phyloP scores from a whole-genome alignment of 2,888 invertebrate species.

The Nephrotoma guestfalica region DNA sequence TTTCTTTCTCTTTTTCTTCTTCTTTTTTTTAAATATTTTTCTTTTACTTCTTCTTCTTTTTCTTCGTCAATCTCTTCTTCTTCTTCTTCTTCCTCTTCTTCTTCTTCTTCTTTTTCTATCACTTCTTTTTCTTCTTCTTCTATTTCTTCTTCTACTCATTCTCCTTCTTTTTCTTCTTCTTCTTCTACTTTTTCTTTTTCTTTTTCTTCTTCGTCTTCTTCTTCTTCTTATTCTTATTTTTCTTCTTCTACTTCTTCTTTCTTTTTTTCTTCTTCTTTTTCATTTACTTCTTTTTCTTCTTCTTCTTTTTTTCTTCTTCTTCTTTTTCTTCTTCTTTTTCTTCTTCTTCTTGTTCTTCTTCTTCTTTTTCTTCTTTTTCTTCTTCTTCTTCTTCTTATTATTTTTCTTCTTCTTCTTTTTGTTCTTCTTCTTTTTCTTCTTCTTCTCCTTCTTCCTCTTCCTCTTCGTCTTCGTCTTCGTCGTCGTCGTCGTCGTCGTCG shows the following conservation, averaged over 20 bases:
- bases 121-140: too few species aligned
- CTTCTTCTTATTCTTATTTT: too few species aligned
- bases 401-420: too few species aligned
- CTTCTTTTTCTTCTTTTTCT: neutral
- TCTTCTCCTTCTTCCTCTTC: too few species aligned
- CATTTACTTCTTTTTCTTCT: too few species aligned
- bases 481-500: too few species aligned
- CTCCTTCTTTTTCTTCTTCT: neutral
- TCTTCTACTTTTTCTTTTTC: neutral
- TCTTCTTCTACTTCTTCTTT: neutral
- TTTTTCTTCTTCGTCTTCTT: too few species aligned
- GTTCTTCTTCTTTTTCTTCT: too few species aligned
- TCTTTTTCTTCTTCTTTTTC: neutral
- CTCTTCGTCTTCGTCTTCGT: too few species aligned
- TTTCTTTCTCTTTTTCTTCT: neutral
- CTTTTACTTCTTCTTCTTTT: too few species aligned
- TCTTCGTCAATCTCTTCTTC: neutral
- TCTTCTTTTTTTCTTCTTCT: neutral
- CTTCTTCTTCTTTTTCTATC: neutral
- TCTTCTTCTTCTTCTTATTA: too few species aligned
- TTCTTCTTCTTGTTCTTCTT: neutral
- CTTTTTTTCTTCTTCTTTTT: neutral
- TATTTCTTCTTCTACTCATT: too few species aligned
- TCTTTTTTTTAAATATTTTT: neutral
- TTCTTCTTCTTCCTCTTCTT: neutral